Evolutionary conservation across 37 sponge, comb jelly and placozoan genomes (phyloP).

Genomic region (Agelas oroides): DNA sequence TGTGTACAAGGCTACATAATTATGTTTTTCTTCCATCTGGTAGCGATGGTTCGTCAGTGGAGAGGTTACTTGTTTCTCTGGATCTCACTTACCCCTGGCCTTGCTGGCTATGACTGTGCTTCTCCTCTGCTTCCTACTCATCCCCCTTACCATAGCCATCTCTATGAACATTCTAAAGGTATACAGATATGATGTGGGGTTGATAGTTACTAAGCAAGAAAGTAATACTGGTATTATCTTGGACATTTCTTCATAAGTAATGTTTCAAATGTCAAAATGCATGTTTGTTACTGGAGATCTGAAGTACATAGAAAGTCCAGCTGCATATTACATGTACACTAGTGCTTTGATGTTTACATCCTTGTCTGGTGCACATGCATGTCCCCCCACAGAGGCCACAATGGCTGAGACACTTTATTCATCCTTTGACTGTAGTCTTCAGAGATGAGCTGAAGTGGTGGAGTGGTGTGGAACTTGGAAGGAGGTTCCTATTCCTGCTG

Average conservation of each 20-base stretch:
- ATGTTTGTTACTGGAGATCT: no score
- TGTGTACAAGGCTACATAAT: no score
- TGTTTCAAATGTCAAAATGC: no score
- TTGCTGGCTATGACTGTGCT: conserved; percentile 55
- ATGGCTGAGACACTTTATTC: background rate
- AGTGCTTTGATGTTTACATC: no score
- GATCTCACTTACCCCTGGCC: conserved; percentile 59
- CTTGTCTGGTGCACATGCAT: no score
- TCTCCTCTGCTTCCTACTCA: conserved; percentile 8
- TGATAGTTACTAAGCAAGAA: no score
- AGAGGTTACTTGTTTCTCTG: conserved; percentile 60
- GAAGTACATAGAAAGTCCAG: no score
- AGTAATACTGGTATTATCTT: no score
- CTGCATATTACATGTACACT: no score
- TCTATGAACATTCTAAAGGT: background rate
- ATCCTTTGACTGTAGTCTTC: conserved; percentile 29
- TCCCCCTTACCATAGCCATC: conserved; percentile 19
- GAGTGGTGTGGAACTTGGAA: conserved; percentile 55
- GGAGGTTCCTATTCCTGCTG: conserved; percentile 61
- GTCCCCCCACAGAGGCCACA: background rate
- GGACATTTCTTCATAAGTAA: no score
- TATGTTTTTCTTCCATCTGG: background rate
- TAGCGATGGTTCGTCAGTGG: conserved; percentile 76
- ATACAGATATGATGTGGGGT: no score
- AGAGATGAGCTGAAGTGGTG: conserved; percentile 65